Evolutionary conservation across 2,888 invertebrate genomes (phyloP).

Genomic region (Spisula solida): DNA sequence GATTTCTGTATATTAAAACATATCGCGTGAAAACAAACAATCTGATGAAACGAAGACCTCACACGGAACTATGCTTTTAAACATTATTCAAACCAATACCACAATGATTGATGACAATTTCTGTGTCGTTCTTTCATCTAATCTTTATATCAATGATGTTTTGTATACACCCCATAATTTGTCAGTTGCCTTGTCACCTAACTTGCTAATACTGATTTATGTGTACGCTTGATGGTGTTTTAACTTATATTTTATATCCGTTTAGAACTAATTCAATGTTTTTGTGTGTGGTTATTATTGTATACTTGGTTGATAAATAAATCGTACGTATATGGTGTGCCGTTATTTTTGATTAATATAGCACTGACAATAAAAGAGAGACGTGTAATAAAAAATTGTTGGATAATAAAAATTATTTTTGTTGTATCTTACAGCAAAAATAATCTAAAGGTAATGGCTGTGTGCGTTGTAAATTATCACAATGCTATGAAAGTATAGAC

Average conservation of each 20-base stretch:
- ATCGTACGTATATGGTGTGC: background rate
- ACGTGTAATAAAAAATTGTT: background rate
- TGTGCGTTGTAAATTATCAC: background rate
- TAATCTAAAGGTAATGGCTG: background rate
- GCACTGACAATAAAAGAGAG: background rate
- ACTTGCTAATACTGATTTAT: conserved; percentile 46
- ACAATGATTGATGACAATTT: conserved; percentile 34
- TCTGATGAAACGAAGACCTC: conserved; percentile 6
- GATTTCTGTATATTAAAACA: background rate
- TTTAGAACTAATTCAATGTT: conserved; percentile 16
- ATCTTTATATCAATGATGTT: conserved; percentile 29
- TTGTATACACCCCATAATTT: conserved; percentile 41
- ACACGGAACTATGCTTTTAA: conserved; percentile 26
- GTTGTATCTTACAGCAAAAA: background rate
- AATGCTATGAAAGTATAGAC: background rate
- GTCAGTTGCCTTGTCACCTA: conserved; percentile 37
- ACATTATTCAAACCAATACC: conserved; percentile 29
- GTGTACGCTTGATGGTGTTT: conserved; percentile 24
- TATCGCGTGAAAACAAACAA: background rate
- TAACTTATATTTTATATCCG: conserved; percentile 45
- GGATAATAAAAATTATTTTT: background rate
- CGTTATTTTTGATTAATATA: background rate
- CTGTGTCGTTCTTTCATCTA: conserved; percentile 50
- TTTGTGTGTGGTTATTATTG: background rate
- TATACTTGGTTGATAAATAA: conserved; percentile 13